phyloP scores from a whole-genome alignment of 2,888 invertebrate genomes.

The Pyrgus malvae region DNA sequence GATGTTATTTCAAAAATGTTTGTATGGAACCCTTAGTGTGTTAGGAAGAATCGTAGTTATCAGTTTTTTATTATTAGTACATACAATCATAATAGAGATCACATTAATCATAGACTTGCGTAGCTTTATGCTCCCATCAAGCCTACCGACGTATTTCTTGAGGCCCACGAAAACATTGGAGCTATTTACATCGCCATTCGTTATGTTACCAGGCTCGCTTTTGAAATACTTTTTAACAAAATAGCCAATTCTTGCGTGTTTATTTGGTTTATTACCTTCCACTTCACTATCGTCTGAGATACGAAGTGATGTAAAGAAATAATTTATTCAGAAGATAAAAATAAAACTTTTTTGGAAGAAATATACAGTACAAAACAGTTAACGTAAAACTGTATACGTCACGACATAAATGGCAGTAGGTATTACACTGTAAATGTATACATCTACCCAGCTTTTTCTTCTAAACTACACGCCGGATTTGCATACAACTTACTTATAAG shows the following conservation, averaged over 20 bases:
- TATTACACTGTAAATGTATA: too few relatives aligned
- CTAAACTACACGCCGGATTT: too few relatives aligned
- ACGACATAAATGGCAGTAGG: too few relatives aligned
- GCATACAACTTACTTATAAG: too few relatives aligned
- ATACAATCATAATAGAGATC: conserved; percentile 1
- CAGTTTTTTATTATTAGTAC: conserved; percentile 2
- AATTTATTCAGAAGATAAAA: too few relatives aligned
- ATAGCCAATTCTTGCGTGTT: background rate
- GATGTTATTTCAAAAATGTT: too few relatives aligned
- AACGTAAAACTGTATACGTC: too few relatives aligned
- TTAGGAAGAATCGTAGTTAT: conserved; percentile 1
- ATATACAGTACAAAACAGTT: too few relatives aligned
- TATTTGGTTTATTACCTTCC: background rate
- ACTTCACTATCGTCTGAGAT: background rate
- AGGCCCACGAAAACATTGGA: background rate
- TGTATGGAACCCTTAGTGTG: too few relatives aligned
- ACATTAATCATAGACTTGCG: conserved; percentile 19
- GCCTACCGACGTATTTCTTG: conserved; percentile 6
- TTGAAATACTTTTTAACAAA: background rate
- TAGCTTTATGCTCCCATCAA: conserved; percentile 17
- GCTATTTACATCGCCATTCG: conserved; percentile 2
- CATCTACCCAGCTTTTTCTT: too few relatives aligned
- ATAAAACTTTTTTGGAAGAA: too few relatives aligned
- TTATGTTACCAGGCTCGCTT: conserved; percentile 10
- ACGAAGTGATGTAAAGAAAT: background rate